phyloP scores from a whole-genome alignment of 2,113 vertebrate species.

The Egretta garzetta region DNA sequence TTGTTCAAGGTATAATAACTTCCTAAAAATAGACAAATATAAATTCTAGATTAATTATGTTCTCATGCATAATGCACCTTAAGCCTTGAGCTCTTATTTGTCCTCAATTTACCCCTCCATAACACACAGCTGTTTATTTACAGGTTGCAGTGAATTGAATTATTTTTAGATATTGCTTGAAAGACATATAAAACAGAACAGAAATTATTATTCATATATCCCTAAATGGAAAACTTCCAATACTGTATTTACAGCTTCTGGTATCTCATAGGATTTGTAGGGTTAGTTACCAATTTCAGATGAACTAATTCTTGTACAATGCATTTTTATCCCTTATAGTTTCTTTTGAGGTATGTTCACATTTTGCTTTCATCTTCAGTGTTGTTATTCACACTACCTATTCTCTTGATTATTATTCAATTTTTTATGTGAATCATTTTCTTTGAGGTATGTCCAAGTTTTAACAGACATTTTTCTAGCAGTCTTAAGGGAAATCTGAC shows the following conservation, averaged over 20 bases:
- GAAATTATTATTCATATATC: neutral
- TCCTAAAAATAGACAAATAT: neutral
- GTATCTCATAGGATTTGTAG: neutral
- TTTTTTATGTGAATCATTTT: neutral
- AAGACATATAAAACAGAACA: neutral
- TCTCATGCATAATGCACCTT: neutral
- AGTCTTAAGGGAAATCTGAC: neutral
- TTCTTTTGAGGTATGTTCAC: neutral
- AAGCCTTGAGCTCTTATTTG: neutral
- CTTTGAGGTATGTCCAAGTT: neutral
- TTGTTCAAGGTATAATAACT: neutral
- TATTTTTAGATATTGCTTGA: neutral
- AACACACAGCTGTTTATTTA: neutral
- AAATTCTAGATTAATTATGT: neutral
- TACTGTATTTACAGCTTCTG: neutral
- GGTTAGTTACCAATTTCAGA: neutral
- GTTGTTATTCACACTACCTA: neutral
- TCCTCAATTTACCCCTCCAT: neutral
- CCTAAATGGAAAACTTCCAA: neutral
- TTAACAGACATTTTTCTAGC: neutral
- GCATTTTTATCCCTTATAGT: neutral
- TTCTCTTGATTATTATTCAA: neutral
- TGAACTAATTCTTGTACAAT: neutral
- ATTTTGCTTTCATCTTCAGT: neutral
- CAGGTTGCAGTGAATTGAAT: neutral